Conservation (phyloP, 2,888 invertebrate genomes). For the Caenorhabditis macrosperma region DNA sequence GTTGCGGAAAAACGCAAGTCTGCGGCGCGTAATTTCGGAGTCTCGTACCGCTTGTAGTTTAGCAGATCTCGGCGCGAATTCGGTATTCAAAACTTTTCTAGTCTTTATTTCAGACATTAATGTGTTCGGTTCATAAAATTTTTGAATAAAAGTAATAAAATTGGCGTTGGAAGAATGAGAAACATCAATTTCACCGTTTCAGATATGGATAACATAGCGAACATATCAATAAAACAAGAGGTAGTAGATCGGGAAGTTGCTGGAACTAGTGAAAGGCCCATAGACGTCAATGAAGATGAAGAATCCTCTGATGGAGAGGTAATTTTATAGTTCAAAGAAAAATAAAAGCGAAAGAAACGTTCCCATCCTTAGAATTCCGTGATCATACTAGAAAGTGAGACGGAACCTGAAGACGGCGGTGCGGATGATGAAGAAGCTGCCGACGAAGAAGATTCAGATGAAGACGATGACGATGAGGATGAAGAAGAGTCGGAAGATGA, state of each 20-base stretch:
- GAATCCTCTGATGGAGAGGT: constrained; percentile 52
- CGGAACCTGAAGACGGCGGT: constrained; percentile 34
- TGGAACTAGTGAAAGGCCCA: constrained; percentile 10
- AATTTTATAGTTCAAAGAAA: not conserved
- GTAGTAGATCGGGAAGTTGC: not conserved
- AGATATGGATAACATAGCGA: constrained; percentile 4
- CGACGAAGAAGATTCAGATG: constrained; percentile 34
- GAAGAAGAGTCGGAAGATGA: constrained; percentile 36
- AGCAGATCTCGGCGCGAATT: constrained; percentile 33
- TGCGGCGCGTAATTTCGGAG: constrained; percentile 52
- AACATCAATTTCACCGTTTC: not conserved
- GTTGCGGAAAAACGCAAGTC: constrained; percentile 34
- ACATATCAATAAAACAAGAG: constrained; percentile 6
- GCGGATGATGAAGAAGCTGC: constrained; percentile 47
- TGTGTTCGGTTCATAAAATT: not conserved
- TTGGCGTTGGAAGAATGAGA: not conserved
- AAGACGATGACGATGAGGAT: constrained; percentile 40
- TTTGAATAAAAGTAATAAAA: not conserved
- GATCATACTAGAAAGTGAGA: constrained; percentile 49
- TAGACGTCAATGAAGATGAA: constrained; percentile 45
- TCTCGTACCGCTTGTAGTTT: constrained; percentile 47
- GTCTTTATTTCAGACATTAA: not conserved
- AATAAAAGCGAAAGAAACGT: not conserved
- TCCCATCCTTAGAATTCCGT: constrained; percentile 25
- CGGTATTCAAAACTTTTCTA: not conserved